Percentiles rank a stretch among this genome's conserved stretches.
Evolutionary conservation across 2,113 vertebrate genomes (phyloP).

Genomic region (Puffinus mauretanicus): DNA sequence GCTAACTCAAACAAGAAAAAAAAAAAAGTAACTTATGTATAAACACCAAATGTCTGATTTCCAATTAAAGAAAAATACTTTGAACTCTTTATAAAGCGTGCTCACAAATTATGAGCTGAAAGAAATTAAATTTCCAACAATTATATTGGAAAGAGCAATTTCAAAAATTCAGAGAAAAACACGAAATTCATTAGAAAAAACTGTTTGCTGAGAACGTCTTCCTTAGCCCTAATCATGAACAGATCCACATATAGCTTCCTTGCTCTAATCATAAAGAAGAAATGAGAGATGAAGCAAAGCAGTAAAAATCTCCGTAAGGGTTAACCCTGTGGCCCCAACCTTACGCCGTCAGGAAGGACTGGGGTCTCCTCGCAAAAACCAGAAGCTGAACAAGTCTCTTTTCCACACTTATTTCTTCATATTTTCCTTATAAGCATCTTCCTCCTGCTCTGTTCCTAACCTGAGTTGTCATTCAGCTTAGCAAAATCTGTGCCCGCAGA

Average conservation of each 20-base stretch:
- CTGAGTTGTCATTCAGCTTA: rapidly evolving
- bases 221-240: neutral
- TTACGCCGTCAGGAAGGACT: neutral
- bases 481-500: neutral
- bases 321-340: neutral
- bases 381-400: neutral
- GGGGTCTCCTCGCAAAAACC: rapidly evolving
- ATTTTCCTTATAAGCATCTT: neutral
- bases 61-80: neutral
- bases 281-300: neutral
- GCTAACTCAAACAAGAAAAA: neutral
- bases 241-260: neutral
- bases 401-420: neutral
- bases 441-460: neutral
- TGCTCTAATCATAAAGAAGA: neutral
- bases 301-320: neutral
- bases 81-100: neutral
- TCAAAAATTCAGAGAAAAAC: neutral
- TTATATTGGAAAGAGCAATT: neutral
- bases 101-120: neutral
- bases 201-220: neutral
- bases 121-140: neutral
- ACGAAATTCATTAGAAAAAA: neutral
- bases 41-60: neutral
- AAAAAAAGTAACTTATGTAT: neutral